These are phyloP conservation scores for Chondrilla cf. caribensis DNA, from an alignment of 37 sponge, comb jelly and placozoan genomes.

Conservation along the genomic window DNA sequence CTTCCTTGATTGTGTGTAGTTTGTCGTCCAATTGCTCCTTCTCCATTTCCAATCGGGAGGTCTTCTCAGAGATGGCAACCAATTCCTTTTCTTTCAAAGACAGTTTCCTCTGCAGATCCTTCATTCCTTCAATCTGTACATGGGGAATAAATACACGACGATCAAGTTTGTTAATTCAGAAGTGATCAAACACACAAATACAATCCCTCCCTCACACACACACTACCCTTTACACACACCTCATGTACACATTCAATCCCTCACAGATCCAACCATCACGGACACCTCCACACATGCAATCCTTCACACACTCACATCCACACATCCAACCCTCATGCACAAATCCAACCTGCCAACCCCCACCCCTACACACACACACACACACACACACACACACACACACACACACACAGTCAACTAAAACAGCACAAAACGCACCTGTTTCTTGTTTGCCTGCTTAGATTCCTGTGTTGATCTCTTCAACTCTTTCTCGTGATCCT, in stretches of 20 bases:
- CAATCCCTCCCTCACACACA: not conserved
- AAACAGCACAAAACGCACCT: not conserved
- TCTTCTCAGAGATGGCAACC: not conserved
- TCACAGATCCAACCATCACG: too few species aligned
- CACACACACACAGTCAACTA: too few species aligned
- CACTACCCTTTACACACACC: too few species aligned
- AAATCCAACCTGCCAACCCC: too few species aligned
- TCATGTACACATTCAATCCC: too few species aligned
- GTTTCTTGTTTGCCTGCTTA: constrained; percentile 12
- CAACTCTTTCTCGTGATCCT: constrained; percentile 24
- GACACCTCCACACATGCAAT: too few species aligned
- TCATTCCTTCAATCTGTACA: constrained; percentile 53
- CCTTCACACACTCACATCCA: too few species aligned
- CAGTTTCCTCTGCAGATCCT: constrained; percentile 18
- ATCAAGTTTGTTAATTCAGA: not conserved
- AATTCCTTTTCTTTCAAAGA: constrained; percentile 44
- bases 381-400: too few species aligned
- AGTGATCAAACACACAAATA: not conserved
- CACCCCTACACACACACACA: too few species aligned
- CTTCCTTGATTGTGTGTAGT: constrained; percentile 36
- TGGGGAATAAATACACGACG: not conserved
- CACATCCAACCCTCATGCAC: too few species aligned
- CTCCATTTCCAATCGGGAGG: constrained; percentile 22
- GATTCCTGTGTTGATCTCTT: constrained; percentile 6
- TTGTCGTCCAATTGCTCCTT: constrained; percentile 52